Percentiles rank a stretch among this genome's conserved stretches.
These are phyloP conservation scores for Pipistrellus kuhlii DNA, from an alignment of 2,797 vertebrate genomes.

Conservation along the genomic window DNA sequence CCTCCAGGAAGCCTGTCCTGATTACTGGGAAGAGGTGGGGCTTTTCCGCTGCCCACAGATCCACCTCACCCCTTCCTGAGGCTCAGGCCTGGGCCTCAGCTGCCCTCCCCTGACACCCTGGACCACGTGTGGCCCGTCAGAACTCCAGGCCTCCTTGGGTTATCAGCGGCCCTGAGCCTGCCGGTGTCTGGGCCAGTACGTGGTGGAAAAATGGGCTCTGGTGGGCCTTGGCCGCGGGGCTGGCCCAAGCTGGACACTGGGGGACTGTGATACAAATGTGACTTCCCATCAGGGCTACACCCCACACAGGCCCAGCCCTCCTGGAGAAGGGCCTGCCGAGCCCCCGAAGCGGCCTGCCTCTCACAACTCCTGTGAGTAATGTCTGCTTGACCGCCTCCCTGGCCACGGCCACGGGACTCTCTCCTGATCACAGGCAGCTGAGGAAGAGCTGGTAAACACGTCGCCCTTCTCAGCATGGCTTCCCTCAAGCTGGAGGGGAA, in stretches of 20 bases:
- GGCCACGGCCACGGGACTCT: background rate
- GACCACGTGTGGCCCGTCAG: background rate
- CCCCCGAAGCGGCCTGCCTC: background rate
- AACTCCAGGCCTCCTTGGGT: background rate
- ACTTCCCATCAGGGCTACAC: background rate
- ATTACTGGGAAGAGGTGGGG: constrained; percentile 60
- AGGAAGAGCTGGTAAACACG: background rate
- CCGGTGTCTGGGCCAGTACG: background rate
- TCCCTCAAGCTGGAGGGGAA: background rate
- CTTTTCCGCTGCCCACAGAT: constrained; percentile 53
- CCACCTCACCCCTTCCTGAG: constrained; percentile 58
- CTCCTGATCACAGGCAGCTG: background rate
- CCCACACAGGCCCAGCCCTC: background rate
- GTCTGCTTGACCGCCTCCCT: background rate
- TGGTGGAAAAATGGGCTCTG: background rate
- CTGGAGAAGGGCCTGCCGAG: background rate
- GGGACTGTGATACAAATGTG: background rate
- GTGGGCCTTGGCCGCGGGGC: rapidly evolving
- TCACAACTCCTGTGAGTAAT: background rate
- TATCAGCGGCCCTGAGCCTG: background rate
- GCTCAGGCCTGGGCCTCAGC: constrained; percentile 1
- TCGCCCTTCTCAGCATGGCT: background rate
- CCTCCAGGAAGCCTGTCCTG: constrained; percentile 72
- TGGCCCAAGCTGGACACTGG: background rate
- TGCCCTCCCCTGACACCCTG: background rate